phyloP scores from a whole-genome alignment of 2,888 invertebrate genomes.

The Eristalis arbustorum region DNA sequence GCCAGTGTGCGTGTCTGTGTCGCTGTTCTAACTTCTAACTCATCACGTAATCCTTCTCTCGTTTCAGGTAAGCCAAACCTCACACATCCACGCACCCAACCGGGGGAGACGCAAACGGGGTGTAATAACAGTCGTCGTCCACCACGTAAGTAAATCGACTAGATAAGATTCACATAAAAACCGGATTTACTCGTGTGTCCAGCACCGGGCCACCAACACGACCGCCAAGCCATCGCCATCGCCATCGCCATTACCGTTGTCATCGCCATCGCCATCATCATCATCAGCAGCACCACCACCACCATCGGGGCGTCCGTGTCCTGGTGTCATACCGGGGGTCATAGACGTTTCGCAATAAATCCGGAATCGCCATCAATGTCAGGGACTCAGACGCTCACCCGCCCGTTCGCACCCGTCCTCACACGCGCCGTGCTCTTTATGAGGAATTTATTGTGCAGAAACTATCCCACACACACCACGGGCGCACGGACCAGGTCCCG shows the following conservation, averaged over 20 bases:
- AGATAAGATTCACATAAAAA: conserved; percentile 54
- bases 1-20: no score
- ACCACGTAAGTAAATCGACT: conserved; percentile 40
- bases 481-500: conserved; percentile 16
- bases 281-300: not conserved
- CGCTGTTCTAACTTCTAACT: no score
- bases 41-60: conserved; percentile 8
- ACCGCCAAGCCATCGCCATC: not conserved
- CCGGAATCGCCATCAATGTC: conserved; percentile 52
- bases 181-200: conserved; percentile 10
- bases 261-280: not conserved
- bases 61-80: conserved; percentile 31
- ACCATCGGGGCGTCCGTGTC: not conserved
- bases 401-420: not conserved
- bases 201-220: not conserved
- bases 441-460: conserved; percentile 53
- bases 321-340: not conserved
- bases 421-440: conserved; percentile 15
- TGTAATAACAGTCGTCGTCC: not conserved
- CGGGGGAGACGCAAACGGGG: not conserved
- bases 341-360: conserved; percentile 42
- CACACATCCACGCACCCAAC: not conserved
- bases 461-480: not conserved
- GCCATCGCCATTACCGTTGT: not conserved
- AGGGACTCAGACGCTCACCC: conserved; percentile 15